These are phyloP conservation scores for Rhinopomastus cyanomelas DNA, from an alignment of 2,113 vertebrate species.

Conservation along the genomic window DNA sequence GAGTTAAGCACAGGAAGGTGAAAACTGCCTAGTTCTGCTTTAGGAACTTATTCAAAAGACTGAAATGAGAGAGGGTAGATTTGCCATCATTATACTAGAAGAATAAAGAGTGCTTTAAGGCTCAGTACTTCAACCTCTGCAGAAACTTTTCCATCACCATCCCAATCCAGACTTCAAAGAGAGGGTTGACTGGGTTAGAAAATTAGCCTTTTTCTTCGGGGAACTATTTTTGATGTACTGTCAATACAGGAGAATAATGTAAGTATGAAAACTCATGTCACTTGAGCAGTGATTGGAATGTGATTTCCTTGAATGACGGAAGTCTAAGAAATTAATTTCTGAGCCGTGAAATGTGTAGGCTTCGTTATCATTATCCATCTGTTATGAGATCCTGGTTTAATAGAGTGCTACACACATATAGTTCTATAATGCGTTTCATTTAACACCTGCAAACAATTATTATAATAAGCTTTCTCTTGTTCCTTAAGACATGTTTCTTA, in stretches of 20 bases:
- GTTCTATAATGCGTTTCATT: constrained; percentile 12
- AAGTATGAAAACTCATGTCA: constrained; percentile 47
- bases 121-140: constrained; percentile 12
- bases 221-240: constrained; percentile 22
- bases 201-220: constrained; percentile 35
- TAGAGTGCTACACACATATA: not conserved
- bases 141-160: constrained; percentile 28
- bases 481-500: not conserved
- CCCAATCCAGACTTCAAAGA: constrained; percentile 48
- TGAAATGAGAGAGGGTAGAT: constrained; percentile 42
- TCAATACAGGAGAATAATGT: constrained; percentile 34
- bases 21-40: constrained; percentile 35
- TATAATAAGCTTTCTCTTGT: not conserved
- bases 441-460: constrained; percentile 50
- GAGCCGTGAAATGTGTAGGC: not conserved
- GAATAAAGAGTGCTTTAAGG: constrained; percentile 61
- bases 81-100: constrained; percentile 31
- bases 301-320: constrained; percentile 23
- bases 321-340: constrained; percentile 31
- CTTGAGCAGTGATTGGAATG: constrained; percentile 40
- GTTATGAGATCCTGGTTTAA: constrained; percentile 11
- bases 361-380: constrained; percentile 12
- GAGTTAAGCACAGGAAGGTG: constrained; percentile 33
- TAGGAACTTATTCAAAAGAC: constrained; percentile 8
- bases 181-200: constrained; percentile 36